Base-by-base conservation (phyloP, 2,113 vertebrate genomes). In the Oncorhynchus clarkii region DNA sequence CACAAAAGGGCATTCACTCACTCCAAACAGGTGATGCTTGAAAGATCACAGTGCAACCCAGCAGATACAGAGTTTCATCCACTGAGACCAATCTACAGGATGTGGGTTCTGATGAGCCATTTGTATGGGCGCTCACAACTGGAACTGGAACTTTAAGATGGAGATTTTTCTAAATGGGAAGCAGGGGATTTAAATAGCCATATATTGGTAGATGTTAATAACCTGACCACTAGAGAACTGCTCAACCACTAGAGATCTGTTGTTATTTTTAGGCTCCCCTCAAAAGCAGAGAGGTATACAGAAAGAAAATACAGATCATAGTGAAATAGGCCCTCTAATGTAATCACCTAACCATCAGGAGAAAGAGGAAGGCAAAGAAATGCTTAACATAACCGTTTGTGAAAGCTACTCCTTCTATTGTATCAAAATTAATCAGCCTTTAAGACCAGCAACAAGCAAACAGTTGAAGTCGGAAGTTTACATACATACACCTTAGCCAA, bases 151-250 rank as follows among this genome's bases (percentile, higher is more conserved):
- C 14, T 54, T 54, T 54, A 54, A 54, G 49, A 5, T 54, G 14
- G 49, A 16, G 51, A 54, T 54, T 54, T 54, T 54, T 54, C 1
- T 54, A 13, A 49, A 27, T 39, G 45, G 70, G 9, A 5, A 16
- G 48, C 48, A 57, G 48, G 11, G 70, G 29, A 18, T 72, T 31
- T 62, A 70, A 60, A 62, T 45, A 24, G 68, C 24, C 34, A 74
- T 66, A 66, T n/a, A 65, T 73, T 45, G 62, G 67, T 62, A 24
- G 57, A 70, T 72, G 39, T 72, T 60, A 72, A 72, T 62, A 72
- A 62, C 70, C 13, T 13, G 3, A 54, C 20, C 57, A 39, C 71
- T 12, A 60, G 54, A 60, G 71, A 62, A 39, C 59, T 62, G 59
- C 57, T 67, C 6, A 2, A 31, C 14, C 66, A 9, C 39, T 9